Evolutionary conservation across 92 coral and sea anemone genomes (phyloP), one percentile per base, ranked within the genome.

Genomic region (Bergia sp.): DNA sequence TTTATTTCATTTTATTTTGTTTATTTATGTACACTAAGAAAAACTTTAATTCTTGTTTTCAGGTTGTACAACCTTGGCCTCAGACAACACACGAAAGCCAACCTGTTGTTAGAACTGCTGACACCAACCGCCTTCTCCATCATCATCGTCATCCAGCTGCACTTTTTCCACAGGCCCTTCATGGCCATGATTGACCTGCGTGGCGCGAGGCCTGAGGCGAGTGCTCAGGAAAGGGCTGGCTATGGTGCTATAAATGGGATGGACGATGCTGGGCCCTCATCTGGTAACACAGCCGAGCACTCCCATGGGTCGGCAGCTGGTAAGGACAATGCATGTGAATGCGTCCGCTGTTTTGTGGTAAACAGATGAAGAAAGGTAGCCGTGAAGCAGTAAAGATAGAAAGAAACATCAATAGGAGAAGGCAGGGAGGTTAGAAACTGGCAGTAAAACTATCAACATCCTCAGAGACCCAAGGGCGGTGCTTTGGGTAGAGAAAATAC

Each of bases 61-160:
- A 96, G 98, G 98, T 86, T 97, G 82, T 94, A 95, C 76, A 96
- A 97, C 86, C 91, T 97, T 66, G 99, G 99, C 43, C 99, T 97
- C 76, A 96, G 99, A 16, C 99, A 97, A 85, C 99, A 97, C 91
- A 97, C 99, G 16, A 93, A 97, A 88, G 98, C 99, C 65, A 97
- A 95, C 66, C 91, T 97, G 38, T 84, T 97, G 74, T 72, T 97
- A 89, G 99, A 97, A 87, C 92, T 97, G 6, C 92, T 97, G 11
- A 97, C 99, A 7, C 99, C 99, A 18, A 97, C 99, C 0, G 96
- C 99, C 47, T 97, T 97, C 88, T 97, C 99, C 38, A 96, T 97
- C 88, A 94, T 97, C 87, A 94, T 97, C 36, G 99, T 97, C 37
- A 95, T 97, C 45, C 99, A 97, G 74, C 94, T 97, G 20, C 99